Percentiles rank a stretch among this genome's conserved stretches.
phyloP scores from a whole-genome alignment of 2,113 vertebrate species.

The Brachirus orientalis region DNA sequence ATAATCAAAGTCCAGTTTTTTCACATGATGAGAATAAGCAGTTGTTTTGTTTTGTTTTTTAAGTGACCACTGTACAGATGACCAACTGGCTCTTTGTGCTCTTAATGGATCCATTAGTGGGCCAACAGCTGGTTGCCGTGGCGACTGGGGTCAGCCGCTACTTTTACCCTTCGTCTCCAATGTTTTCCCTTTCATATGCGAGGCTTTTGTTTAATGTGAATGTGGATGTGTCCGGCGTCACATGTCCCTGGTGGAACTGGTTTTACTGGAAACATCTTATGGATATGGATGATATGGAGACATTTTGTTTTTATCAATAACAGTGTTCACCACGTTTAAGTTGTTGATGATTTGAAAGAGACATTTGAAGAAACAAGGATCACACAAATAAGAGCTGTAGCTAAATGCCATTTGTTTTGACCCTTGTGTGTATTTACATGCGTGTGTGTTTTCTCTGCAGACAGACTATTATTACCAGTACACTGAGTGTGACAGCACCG shows the following conservation, averaged over 20 bases:
- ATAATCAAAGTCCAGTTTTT: too few species aligned
- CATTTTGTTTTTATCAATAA: too few species aligned
- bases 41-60: too few species aligned
- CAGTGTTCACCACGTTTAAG: too few species aligned
- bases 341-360: too few species aligned
- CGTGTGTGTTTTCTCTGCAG: slow-evolving; percentile 75
- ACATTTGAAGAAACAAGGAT: too few species aligned
- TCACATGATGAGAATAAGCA: neutral
- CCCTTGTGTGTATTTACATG: neutral
- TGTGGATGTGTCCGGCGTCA: too few species aligned
- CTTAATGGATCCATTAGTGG: slow-evolving; percentile 58
- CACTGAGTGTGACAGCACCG: slow-evolving; percentile 96
- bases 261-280: neutral
- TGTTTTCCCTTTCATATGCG: slow-evolving; percentile 10
- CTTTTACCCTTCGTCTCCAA: neutral
- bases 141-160: slow-evolving; percentile 42
- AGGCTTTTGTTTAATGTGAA: slow-evolving; percentile 3
- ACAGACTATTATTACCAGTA: slow-evolving; percentile 96
- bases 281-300: too few species aligned
- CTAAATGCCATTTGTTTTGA: neutral
- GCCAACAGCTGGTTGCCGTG: slow-evolving; percentile 25
- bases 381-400: too few species aligned
- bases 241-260: neutral
- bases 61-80: neutral
- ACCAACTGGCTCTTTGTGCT: neutral